A percentile compares a stretch with the other conserved stretches of the same genome.
phyloP scores from a whole-genome alignment of 2,888 invertebrate species.

The Aelia acuminata region DNA sequence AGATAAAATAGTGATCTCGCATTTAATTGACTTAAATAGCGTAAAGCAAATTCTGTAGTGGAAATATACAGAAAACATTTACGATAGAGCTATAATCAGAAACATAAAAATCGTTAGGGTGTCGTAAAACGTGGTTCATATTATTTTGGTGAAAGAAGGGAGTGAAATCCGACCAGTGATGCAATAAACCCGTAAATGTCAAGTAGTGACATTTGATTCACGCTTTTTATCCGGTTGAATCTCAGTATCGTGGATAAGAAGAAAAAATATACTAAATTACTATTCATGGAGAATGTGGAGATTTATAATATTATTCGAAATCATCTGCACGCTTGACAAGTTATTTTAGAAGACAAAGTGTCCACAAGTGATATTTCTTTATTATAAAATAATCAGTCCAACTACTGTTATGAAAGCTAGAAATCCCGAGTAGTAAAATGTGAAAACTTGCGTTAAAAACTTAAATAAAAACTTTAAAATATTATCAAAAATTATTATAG shows the following conservation, averaged over 20 bases:
- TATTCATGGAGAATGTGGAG: too few species aligned
- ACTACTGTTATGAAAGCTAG: too few species aligned
- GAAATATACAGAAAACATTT: neutral
- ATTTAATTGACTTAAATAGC: neutral
- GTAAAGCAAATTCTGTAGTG: neutral
- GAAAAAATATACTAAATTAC: neutral
- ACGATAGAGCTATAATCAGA: neutral
- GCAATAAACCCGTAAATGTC: constrained; percentile 14
- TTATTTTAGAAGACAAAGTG: too few species aligned
- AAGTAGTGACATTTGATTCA: constrained; percentile 25
- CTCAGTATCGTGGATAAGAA: neutral
- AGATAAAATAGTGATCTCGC: neutral
- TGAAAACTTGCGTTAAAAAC: too few species aligned
- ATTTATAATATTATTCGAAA: too few species aligned
- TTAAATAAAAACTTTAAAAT: too few species aligned
- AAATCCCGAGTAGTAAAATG: too few species aligned
- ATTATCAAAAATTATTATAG: too few species aligned
- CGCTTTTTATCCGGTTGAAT: neutral
- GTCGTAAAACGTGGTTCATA: neutral
- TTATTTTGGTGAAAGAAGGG: neutral
- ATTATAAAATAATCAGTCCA: too few species aligned
- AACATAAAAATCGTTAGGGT: neutral
- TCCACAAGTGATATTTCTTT: too few species aligned
- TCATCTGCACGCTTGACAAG: too few species aligned
- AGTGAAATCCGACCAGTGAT: neutral